Evolutionary conservation across 2,797 vertebrate genomes (phyloP).

Genomic region (Spinibarbus caldwelli): DNA sequence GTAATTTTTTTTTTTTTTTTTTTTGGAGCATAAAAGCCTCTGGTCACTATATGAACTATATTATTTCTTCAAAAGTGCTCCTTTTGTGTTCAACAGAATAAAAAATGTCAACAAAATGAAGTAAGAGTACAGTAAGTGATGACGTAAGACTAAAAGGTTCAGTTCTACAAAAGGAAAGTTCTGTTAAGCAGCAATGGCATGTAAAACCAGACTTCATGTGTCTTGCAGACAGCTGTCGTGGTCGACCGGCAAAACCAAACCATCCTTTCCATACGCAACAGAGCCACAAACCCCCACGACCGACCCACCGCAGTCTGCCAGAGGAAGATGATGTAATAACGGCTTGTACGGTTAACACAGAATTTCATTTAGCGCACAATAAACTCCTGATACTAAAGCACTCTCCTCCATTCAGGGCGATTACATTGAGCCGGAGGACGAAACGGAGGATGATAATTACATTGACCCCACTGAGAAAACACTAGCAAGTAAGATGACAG

Average conservation of each 20-base stretch:
- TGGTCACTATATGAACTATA: not conserved
- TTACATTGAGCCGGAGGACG: constrained; percentile 86
- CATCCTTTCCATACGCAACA: constrained; percentile 56
- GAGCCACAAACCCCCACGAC: constrained; percentile 61
- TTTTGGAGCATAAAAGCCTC: not conserved
- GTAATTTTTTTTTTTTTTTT: too few relatives aligned
- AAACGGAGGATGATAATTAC: constrained; percentile 84
- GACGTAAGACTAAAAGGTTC: not conserved
- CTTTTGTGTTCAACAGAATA: too few relatives aligned
- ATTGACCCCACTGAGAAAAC: constrained; percentile 79
- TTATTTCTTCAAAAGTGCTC: not conserved
- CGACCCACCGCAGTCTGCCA: not conserved
- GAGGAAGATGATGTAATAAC: constrained; percentile 75
- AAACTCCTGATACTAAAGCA: not conserved
- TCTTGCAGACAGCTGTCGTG: constrained; percentile 80
- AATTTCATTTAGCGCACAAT: not conserved
- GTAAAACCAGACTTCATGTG: constrained; percentile 60
- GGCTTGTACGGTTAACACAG: not conserved
- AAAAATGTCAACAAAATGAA: too few relatives aligned
- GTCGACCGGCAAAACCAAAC: constrained; percentile 71
- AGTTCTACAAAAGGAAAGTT: not conserved
- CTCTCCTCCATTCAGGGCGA: constrained; percentile 81
- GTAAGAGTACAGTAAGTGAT: not conserved
- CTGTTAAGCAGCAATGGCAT: not conserved
- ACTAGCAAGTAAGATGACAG: constrained; percentile 11